Percentiles rank a stretch among this genome's conserved stretches.
These are phyloP conservation scores for Malurus splendens DNA, from an alignment of 2,797 vertebrate genomes.

Conservation along the genomic window DNA sequence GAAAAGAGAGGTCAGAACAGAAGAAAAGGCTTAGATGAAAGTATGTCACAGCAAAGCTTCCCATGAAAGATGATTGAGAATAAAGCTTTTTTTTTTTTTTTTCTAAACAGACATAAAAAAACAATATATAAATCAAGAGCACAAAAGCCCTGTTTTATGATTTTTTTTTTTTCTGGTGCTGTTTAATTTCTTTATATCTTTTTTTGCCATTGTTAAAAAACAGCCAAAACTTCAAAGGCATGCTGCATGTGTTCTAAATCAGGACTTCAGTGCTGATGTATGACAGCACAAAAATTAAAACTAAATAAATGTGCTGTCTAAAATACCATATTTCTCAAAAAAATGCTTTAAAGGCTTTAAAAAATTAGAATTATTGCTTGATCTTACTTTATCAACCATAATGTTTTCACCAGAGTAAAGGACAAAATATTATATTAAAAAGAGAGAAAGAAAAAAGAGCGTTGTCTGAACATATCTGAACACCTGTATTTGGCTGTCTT, in stretches of 20 bases:
- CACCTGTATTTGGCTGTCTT: constrained; percentile 67
- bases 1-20: constrained; percentile 32
- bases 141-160: constrained; percentile 65
- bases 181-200: constrained; percentile 75
- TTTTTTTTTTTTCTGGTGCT: constrained; percentile 46
- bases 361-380: constrained; percentile 51
- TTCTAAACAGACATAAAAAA: constrained; percentile 33
- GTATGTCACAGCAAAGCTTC: constrained; percentile 38
- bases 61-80: constrained; percentile 32
- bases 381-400: constrained; percentile 50
- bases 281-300: constrained; percentile 78
- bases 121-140: constrained; percentile 69
- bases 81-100: constrained; percentile 15
- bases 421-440: constrained; percentile 53
- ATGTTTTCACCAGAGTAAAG: constrained; percentile 40
- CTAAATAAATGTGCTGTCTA: constrained; percentile 77
- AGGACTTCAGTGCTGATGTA: constrained; percentile 72
- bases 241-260: constrained; percentile 76
- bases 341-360: constrained; percentile 46
- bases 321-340: constrained; percentile 64
- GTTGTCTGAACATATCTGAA: constrained; percentile 58
- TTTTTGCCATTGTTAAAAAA: constrained; percentile 68
- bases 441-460: background rate
- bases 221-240: constrained; percentile 72
- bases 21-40: constrained; percentile 25